phyloP scores from a whole-genome alignment of 2,113 vertebrate genomes.

The Nerophis ophidion region DNA sequence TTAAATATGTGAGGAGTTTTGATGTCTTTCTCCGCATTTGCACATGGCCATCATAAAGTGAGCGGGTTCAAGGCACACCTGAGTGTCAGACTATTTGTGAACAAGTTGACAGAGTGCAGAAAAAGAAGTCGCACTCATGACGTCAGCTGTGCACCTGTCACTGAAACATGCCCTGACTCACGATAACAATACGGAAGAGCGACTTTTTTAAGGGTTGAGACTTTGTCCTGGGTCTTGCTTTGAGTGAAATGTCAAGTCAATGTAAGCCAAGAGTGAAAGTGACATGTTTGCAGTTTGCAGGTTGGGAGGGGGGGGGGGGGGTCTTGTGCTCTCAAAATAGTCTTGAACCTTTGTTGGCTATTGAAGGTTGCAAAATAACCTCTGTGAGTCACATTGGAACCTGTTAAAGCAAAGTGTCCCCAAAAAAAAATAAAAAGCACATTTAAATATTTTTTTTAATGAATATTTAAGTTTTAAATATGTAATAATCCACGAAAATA shows the following conservation, averaged over 20 bases:
- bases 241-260: too few species aligned
- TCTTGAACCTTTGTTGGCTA: conserved; percentile 38
- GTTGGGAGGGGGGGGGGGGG: conserved; percentile 6
- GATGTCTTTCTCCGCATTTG: background rate
- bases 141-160: conserved; percentile 47
- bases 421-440: too few species aligned
- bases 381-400: background rate
- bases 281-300: conserved; percentile 7
- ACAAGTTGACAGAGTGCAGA: conserved; percentile 11
- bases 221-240: too few species aligned
- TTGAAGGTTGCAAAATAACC: conserved; percentile 18
- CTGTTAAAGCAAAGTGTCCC: background rate
- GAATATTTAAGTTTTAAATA: too few species aligned
- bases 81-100: conserved; percentile 7
- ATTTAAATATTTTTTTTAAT: too few species aligned
- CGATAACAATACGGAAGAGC: background rate
- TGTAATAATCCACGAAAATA: too few species aligned
- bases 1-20: conserved; percentile 12
- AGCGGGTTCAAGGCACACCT: conserved; percentile 11
- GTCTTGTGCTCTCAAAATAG: conserved; percentile 53
- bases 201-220: too few species aligned
- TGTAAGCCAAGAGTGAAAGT: conserved; percentile 8
- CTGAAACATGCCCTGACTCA: conserved; percentile 3
- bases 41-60: conserved; percentile 8
- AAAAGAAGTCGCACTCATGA: conserved; percentile 19